A percentile compares a stretch with the other conserved stretches of the same genome.
phyloP scores from a whole-genome alignment of 2,797 vertebrate species.

The Antrozous pallidus region DNA sequence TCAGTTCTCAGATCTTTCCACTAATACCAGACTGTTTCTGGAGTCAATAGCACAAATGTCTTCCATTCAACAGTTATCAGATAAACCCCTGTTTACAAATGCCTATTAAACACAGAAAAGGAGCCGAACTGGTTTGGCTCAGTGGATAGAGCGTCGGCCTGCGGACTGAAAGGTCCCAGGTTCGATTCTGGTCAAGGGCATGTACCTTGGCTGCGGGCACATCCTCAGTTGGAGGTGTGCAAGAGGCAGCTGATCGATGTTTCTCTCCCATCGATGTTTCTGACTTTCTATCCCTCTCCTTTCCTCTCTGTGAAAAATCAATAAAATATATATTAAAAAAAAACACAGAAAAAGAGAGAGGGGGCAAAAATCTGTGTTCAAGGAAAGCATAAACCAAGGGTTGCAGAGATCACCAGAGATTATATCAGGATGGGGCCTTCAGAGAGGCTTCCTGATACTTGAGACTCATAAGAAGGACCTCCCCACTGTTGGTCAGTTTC shows the following conservation, averaged over 20 bases:
- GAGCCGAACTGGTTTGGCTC: too few relatives aligned
- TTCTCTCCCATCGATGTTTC: too few relatives aligned
- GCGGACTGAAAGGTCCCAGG: too few relatives aligned
- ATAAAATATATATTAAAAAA: too few relatives aligned
- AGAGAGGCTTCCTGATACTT: not conserved
- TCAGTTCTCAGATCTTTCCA: not conserved
- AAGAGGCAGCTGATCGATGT: too few relatives aligned
- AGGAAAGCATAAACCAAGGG: not conserved
- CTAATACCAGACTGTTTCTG: not conserved
- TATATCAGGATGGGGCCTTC: rapidly evolving
- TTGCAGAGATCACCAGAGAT: not conserved
- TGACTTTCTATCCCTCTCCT: too few relatives aligned
- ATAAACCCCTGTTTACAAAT: not conserved
- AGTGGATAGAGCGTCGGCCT: too few relatives aligned
- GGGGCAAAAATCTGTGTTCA: not conserved
- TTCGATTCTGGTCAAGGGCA: too few relatives aligned
- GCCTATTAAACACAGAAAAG: not conserved
- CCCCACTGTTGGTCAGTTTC: not conserved
- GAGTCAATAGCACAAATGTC: not conserved
- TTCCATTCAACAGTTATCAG: not conserved
- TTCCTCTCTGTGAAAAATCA: too few relatives aligned
- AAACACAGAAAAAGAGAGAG: not conserved
- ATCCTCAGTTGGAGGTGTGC: too few relatives aligned
- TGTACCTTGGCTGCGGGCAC: too few relatives aligned
- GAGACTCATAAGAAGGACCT: not conserved